Evolutionary conservation across 1,140 invertebrate species (phyloP).

Genomic region (Patella vulgata): DNA sequence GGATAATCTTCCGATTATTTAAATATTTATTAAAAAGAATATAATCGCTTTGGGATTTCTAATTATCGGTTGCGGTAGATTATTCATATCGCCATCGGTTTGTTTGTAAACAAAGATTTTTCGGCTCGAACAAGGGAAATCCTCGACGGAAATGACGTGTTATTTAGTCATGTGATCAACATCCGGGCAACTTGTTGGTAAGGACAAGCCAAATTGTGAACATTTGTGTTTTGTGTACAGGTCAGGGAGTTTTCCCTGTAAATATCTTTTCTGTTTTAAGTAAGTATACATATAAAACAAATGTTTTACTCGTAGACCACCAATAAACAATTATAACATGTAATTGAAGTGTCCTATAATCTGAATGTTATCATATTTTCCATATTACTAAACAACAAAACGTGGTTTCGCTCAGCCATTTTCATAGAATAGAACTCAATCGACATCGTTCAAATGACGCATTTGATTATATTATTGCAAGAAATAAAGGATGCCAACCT

Average conservation of each 20-base stretch:
- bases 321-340: neutral
- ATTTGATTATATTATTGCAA: too few species aligned
- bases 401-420: too few species aligned
- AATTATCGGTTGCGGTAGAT: too few species aligned
- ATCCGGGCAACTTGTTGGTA: conserved; percentile 29
- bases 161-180: conserved; percentile 21
- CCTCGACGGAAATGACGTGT: neutral
- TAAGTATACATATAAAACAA: neutral
- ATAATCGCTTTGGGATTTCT: too few species aligned
- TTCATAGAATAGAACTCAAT: too few species aligned
- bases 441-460: too few species aligned
- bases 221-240: conserved; percentile 8
- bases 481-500: too few species aligned
- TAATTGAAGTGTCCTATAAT: neutral
- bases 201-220: conserved; percentile 8
- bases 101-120: too few species aligned
- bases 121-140: neutral
- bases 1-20: too few species aligned
- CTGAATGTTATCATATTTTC: neutral
- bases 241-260: conserved; percentile 4
- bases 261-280: conserved; percentile 4
- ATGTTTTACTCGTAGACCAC: neutral
- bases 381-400: neutral
- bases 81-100: too few species aligned
- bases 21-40: too few species aligned